Evolutionary conservation across 2,888 invertebrate genomes (phyloP).

Genomic region (Ceramica pisi): DNA sequence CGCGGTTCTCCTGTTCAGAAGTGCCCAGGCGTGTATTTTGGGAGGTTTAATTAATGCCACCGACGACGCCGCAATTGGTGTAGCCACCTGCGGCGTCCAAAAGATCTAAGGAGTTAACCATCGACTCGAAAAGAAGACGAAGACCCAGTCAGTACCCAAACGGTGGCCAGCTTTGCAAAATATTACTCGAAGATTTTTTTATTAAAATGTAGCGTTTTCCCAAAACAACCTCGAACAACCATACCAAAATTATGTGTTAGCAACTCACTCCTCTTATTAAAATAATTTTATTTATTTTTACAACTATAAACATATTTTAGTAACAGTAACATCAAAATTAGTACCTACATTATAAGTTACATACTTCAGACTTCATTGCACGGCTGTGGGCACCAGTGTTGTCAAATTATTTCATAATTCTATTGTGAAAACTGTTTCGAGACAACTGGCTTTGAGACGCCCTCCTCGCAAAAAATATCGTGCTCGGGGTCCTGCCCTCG

Average conservation of each 20-base stretch:
- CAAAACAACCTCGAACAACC: neutral
- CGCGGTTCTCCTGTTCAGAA: too few relatives aligned
- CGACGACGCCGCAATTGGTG: too few relatives aligned
- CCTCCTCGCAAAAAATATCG: slow-evolving; percentile 86
- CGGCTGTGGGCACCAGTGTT: slow-evolving; percentile 77
- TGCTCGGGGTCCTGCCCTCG: slow-evolving; percentile 90
- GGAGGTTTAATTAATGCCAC: too few relatives aligned
- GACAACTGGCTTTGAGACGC: slow-evolving; percentile 87
- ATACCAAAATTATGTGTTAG: neutral
- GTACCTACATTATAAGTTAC: slow-evolving; percentile 12
- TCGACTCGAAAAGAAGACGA: too few relatives aligned
- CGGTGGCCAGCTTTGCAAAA: neutral
- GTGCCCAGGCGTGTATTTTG: too few relatives aligned
- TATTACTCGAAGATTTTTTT: neutral
- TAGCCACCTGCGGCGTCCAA: too few relatives aligned
- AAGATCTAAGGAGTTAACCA: too few relatives aligned
- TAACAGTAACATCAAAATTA: neutral
- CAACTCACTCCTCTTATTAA: neutral
- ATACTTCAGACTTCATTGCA: slow-evolving; percentile 59
- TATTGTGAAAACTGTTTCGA: slow-evolving; percentile 89
- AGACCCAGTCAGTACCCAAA: too few relatives aligned
- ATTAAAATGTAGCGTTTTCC: neutral
- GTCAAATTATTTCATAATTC: slow-evolving; percentile 91
- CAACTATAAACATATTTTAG: neutral
- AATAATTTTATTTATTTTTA: neutral